Evolutionary conservation across 2,113 vertebrate species (phyloP).

Genomic region (Eonycteris spelaea): DNA sequence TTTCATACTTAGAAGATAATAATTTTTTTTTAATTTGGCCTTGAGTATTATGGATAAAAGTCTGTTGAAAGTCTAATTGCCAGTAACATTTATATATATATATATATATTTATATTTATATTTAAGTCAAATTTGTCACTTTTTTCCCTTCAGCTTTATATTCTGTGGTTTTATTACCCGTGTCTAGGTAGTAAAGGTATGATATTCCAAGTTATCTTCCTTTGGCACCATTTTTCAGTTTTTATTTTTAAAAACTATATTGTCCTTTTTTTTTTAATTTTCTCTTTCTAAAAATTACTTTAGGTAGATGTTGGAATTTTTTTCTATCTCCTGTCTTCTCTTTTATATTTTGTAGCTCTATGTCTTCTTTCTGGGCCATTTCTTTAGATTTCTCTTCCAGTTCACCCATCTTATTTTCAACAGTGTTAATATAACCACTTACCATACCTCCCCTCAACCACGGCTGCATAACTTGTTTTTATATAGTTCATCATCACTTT

Average conservation of each 20-base stretch:
- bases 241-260: background rate
- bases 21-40: background rate
- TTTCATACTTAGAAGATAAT: background rate
- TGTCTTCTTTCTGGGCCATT: background rate
- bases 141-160: background rate
- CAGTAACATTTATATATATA: no score
- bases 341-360: background rate
- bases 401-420: background rate
- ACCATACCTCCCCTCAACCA: background rate
- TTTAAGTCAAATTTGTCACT: background rate
- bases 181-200: background rate
- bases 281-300: background rate
- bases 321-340: background rate
- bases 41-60: background rate
- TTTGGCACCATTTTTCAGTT: background rate
- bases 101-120: background rate
- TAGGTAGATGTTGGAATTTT: background rate
- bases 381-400: background rate
- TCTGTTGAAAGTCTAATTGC: background rate
- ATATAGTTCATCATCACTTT: background rate
- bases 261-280: background rate
- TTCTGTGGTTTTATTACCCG: background rate
- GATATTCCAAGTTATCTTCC: background rate
- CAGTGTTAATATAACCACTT: background rate
- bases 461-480: background rate